These are phyloP conservation scores for Pachymerium ferrugineum DNA, from an alignment of 2,888 invertebrate species.

Conservation along the genomic window DNA sequence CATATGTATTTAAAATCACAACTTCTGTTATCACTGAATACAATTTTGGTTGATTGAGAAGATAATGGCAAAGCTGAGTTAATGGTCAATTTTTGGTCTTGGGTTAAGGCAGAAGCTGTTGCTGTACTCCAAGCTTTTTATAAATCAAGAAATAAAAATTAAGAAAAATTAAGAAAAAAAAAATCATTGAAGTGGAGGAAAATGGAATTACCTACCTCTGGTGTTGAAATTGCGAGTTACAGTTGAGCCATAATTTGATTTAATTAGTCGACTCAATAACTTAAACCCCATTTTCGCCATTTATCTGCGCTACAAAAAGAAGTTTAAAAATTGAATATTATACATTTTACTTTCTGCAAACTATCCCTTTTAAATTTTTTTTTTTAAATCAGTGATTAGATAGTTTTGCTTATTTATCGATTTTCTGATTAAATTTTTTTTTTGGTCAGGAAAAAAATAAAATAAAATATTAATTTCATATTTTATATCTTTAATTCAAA, in stretches of 20 bases:
- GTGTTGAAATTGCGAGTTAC: background rate
- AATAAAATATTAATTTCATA: too few species aligned
- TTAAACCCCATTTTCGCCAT: background rate
- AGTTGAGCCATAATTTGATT: background rate
- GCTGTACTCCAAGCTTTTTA: constrained; percentile 30
- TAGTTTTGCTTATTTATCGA: too few species aligned
- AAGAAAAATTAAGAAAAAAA: too few species aligned
- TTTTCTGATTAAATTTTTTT: too few species aligned
- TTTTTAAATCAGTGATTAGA: too few species aligned
- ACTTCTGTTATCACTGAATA: constrained; percentile 41
- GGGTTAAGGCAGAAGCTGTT: background rate
- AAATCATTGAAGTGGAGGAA: background rate
- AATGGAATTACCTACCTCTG: background rate
- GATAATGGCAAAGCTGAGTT: constrained; percentile 34
- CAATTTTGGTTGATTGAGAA: constrained; percentile 39
- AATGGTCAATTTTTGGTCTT: constrained; percentile 23
- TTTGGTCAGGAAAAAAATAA: too few species aligned
- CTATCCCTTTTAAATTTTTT: too few species aligned
- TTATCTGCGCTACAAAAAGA: too few species aligned
- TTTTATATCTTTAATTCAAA: too few species aligned
- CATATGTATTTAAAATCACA: constrained; percentile 43
- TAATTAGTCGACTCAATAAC: background rate
- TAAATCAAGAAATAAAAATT: too few species aligned
- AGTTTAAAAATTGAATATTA: too few species aligned
- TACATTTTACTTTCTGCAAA: too few species aligned